A percentile compares a stretch with the other conserved stretches of the same genome.
phyloP scores from a whole-genome alignment of 2,797 vertebrate species.

The Nyctibius grandis region DNA sequence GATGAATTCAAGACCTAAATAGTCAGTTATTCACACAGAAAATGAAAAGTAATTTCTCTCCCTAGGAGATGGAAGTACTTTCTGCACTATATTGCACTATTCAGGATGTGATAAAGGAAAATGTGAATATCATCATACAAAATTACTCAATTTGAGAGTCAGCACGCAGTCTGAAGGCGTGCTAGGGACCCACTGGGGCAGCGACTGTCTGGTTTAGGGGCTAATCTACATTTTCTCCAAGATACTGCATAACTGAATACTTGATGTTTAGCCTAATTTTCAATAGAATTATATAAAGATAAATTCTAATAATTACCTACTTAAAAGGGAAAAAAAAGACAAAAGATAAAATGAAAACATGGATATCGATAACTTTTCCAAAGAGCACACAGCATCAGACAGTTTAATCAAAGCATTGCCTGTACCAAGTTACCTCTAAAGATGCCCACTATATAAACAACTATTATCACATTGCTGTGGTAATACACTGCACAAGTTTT shows the following conservation, averaged over 20 bases:
- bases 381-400: neutral
- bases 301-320: neutral
- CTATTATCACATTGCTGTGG: neutral
- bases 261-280: neutral
- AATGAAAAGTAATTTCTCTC: slow-evolving; percentile 5
- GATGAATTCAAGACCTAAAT: neutral
- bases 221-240: neutral
- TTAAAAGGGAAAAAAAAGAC: neutral
- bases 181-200: neutral
- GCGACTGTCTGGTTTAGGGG: neutral
- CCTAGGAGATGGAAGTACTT: neutral
- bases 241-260: neutral
- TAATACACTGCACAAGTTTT: neutral
- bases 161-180: neutral
- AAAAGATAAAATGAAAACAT: neutral
- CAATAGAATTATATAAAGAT: neutral
- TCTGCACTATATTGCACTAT: neutral
- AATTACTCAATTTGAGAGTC: neutral
- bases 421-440: neutral
- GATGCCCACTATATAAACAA: neutral
- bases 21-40: neutral
- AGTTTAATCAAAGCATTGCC: neutral
- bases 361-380: neutral
- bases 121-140: neutral
- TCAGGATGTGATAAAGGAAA: neutral